A percentile compares a stretch with the other conserved stretches of the same genome.
Evolutionary conservation across 2,113 vertebrate species (phyloP).

Genomic region (Xenopus laevis): DNA sequence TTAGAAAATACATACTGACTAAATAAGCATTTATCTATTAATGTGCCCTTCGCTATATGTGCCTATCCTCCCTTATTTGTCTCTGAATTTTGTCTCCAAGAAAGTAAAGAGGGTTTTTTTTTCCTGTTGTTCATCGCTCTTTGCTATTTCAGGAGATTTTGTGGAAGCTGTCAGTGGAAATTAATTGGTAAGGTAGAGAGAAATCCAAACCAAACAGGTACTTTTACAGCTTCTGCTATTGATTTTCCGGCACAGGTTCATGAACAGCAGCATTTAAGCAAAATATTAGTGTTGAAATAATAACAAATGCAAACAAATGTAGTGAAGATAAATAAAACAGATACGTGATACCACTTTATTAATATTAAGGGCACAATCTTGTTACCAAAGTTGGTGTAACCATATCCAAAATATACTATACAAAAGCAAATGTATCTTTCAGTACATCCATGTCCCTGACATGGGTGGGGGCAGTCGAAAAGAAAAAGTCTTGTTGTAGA

Average conservation of each 20-base stretch:
- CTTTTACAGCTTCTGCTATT: constrained; percentile 26
- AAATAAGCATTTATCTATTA: constrained; percentile 15
- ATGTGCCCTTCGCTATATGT: constrained; percentile 28
- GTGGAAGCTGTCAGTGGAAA: constrained; percentile 28
- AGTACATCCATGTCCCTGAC: too few species aligned
- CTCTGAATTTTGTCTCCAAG: constrained; percentile 9
- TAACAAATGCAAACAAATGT: constrained; percentile 14
- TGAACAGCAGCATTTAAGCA: constrained; percentile 14
- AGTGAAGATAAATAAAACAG: background rate
- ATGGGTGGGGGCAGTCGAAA: too few species aligned
- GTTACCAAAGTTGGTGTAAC: too few species aligned
- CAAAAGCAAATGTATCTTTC: too few species aligned
- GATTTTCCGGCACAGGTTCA: constrained; percentile 25
- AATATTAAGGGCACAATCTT: too few species aligned
- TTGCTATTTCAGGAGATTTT: constrained; percentile 37
- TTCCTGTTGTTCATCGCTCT: constrained; percentile 25
- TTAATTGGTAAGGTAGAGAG: constrained; percentile 33
- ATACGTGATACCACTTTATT: too few species aligned
- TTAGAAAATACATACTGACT: background rate
- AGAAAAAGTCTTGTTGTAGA: constrained; percentile 3
- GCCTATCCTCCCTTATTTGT: constrained; percentile 15
- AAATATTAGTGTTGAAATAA: constrained; percentile 1
- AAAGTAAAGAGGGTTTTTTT: constrained; percentile 22
- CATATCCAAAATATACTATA: too few species aligned
- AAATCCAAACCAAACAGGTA: constrained; percentile 32